Base-by-base conservation (phyloP, 2,113 vertebrate genomes). In the Larimichthys crocea region DNA sequence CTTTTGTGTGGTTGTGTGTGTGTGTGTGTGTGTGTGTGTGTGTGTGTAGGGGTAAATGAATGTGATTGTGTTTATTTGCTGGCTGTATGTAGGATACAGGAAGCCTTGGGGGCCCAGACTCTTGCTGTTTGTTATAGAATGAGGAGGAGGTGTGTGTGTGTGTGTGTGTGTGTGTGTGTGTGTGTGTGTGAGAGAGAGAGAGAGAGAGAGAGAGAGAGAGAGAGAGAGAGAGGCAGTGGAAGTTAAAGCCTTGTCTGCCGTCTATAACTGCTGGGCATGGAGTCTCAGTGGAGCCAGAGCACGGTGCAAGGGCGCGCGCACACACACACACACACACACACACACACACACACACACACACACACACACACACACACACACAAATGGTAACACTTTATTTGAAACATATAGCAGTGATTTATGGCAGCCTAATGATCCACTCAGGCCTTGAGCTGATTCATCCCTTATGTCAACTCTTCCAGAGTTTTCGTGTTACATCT, bases 181-280 rank as follows among this genome's bases (percentile, higher is more conserved):
- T 10, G 79, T 16, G 73, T 69, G 72, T 48, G 76, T 31, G 26
- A 26, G 26, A 26, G 26, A 26, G 26, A 26, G 26, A 26, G 26
- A 26, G 26, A 26, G 26, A 26, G 26, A 26, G 26, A 26, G 29
- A 29, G 29, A 29, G 29, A 29, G 48, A 17, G 35, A 16, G 11
- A 46, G 44, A 49, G 49, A 24, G 71, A 31, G 70, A 71, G 76
- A 76, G 59, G 71, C 74, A 81, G 76, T 84, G 75, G 69, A 84
- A 88, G 88, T 91, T 87, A 90, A 94, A 94, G 94, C 85, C 86
- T 84, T 93, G 91, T 95, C 88, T 94, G 90, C 92, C 92, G 92
- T 95, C 93, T 94, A 83, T 95, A 93, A 94, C 93, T 95, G 95
- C 94, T 94, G 93, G 94, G 94, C 93, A 95, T 90, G 91, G 93